Evolutionary conservation across 2,888 invertebrate genomes (phyloP).

Genomic region (Halocaridina rubra): DNA sequence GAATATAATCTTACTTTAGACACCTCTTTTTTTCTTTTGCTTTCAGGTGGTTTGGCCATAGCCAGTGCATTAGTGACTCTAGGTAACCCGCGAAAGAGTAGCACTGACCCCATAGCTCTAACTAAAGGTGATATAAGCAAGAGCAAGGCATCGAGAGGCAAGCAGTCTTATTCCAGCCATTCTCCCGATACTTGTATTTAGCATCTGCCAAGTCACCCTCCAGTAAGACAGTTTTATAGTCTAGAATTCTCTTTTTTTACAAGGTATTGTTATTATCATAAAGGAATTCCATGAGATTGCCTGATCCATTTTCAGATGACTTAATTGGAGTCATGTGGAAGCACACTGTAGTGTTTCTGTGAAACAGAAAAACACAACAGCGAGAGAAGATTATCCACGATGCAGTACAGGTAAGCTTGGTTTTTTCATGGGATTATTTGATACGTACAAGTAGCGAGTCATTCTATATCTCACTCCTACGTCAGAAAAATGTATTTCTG

Average conservation of each 20-base stretch:
- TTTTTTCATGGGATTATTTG: no score
- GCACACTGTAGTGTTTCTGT: neutral
- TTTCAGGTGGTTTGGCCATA: constrained; percentile 60
- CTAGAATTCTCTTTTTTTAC: neutral
- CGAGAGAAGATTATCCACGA: neutral
- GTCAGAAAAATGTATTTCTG: no score
- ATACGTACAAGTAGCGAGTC: no score
- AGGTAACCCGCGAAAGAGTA: constrained; percentile 52
- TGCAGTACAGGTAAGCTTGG: neutral
- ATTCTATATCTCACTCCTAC: no score
- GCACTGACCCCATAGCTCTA: constrained; percentile 30
- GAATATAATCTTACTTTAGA: no score
- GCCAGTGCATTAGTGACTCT: constrained; percentile 60
- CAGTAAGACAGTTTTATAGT: constrained; percentile 3
- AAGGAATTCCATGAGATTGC: neutral
- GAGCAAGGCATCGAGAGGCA: constrained; percentile 32
- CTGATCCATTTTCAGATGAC: neutral
- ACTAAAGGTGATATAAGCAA: constrained; percentile 48
- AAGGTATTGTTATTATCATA: neutral
- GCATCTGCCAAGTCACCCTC: constrained; percentile 25
- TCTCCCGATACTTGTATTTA: constrained; percentile 50
- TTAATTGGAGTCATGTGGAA: neutral
- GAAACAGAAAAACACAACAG: neutral
- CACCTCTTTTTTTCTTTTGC: neutral
- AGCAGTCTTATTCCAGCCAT: constrained; percentile 41